A percentile compares a stretch with the other conserved stretches of the same genome.
phyloP scores from a whole-genome alignment of 2,888 invertebrate genomes.

The Hesperia comma region DNA sequence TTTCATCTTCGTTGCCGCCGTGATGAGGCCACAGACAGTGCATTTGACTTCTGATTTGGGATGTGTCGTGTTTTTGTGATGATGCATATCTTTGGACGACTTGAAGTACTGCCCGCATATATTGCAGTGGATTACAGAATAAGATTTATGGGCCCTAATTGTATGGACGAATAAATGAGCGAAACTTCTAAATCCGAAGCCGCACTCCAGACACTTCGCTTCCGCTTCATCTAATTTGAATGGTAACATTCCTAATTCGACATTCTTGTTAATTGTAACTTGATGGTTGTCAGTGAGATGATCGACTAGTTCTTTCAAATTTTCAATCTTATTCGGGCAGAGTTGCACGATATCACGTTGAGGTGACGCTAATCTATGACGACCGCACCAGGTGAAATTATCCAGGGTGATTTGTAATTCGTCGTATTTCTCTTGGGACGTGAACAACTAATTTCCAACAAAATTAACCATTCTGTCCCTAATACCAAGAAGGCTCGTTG shows the following conservation, averaged over 20 bases:
- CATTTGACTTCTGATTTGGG: constrained; percentile 48
- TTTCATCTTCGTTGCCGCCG: constrained; percentile 48
- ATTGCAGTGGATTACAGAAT: constrained; percentile 50
- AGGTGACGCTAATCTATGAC: no score
- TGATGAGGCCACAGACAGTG: constrained; percentile 47
- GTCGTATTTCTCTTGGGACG: no score
- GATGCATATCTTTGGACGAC: constrained; percentile 44
- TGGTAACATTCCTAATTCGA: constrained; percentile 45
- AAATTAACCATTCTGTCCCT: no score
- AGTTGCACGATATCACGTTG: constrained; percentile 53
- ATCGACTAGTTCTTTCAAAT: constrained; percentile 49
- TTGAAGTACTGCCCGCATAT: constrained; percentile 53
- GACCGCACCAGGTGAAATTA: no score
- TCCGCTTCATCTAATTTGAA: constrained; percentile 51
- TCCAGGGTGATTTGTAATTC: no score
- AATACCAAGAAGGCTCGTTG: no score
- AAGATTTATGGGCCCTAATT: constrained; percentile 48
- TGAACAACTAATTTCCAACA: no score
- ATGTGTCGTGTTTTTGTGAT: constrained; percentile 51
- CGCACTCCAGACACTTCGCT: constrained; percentile 52
- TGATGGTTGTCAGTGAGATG: constrained; percentile 51
- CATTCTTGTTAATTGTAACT: constrained; percentile 46
- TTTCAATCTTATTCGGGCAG: constrained; percentile 44
- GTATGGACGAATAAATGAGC: constrained; percentile 52
- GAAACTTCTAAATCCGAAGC: constrained; percentile 47